These are phyloP conservation scores for Achroia grisella DNA, from an alignment of 1,140 invertebrate species.

Conservation along the genomic window DNA sequence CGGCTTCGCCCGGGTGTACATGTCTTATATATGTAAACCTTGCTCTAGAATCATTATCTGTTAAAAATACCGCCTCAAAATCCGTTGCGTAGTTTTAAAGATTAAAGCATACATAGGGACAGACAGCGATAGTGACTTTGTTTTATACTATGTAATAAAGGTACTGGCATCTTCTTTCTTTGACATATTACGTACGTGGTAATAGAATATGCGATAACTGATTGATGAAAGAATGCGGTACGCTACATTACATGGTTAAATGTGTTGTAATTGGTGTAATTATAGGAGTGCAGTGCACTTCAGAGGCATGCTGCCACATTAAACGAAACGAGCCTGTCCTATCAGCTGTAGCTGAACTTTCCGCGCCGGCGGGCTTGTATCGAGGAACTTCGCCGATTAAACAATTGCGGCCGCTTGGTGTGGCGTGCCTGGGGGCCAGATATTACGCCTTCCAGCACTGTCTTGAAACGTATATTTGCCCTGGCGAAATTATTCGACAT, in stretches of 20 bases:
- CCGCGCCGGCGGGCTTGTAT: constrained; percentile 37
- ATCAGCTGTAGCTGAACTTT: constrained; percentile 39
- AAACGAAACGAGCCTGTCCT: constrained; percentile 28
- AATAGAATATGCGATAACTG: too few relatives aligned
- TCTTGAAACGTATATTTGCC: not conserved
- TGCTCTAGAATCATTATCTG: too few relatives aligned
- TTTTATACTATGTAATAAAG: too few relatives aligned
- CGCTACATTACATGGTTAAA: constrained; percentile 1
- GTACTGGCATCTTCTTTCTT: too few relatives aligned
- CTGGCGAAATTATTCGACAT: not conserved
- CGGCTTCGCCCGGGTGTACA: too few relatives aligned
- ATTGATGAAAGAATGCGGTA: not conserved
- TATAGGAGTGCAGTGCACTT: constrained; percentile 20
- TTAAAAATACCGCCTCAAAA: too few relatives aligned
- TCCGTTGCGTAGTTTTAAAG: too few relatives aligned
- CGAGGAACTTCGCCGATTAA: constrained; percentile 49
- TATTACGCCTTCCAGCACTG: constrained; percentile 17
- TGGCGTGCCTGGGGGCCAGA: constrained; percentile 15
- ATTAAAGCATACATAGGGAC: too few relatives aligned
- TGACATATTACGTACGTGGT: too few relatives aligned
- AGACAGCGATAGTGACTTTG: too few relatives aligned
- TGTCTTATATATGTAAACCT: too few relatives aligned
- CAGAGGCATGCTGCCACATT: constrained; percentile 19
- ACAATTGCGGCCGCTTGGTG: constrained; percentile 30
- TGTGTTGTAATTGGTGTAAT: constrained; percentile 13